These are phyloP conservation scores for Tamias sibiricus DNA, from an alignment of 2,113 vertebrate genomes.

Conservation along the genomic window DNA sequence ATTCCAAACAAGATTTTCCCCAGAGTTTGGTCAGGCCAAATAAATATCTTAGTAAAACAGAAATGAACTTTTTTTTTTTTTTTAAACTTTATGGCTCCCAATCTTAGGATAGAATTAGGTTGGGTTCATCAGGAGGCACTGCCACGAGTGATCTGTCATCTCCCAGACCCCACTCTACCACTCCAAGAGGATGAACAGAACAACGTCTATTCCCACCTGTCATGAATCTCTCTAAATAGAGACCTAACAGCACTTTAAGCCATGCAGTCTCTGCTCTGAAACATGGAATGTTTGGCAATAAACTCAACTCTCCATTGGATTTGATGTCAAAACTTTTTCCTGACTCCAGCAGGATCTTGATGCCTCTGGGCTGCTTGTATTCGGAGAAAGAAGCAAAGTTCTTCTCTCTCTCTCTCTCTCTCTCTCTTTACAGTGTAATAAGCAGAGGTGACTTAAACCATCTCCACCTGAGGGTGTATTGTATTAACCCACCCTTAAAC, in stretches of 20 bases:
- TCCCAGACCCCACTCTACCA: not conserved
- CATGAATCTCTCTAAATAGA: not conserved
- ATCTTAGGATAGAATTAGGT: too few relatives aligned
- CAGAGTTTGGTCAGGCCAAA: too few relatives aligned
- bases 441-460: too few relatives aligned
- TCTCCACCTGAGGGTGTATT: too few relatives aligned
- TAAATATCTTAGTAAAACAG: too few relatives aligned
- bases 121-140: too few relatives aligned
- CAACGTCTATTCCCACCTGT: not conserved
- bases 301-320: not conserved
- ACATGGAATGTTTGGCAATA: not conserved
- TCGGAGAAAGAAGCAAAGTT: not conserved
- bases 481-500: too few relatives aligned
- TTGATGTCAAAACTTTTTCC: not conserved
- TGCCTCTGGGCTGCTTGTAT: not conserved
- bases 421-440: not conserved
- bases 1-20: too few relatives aligned
- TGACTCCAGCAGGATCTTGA: not conserved
- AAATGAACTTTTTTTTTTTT: too few relatives aligned
- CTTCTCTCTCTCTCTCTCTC: not conserved
- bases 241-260: not conserved
- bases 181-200: not conserved
- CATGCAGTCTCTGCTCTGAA: not conserved
- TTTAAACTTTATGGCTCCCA: too few relatives aligned
- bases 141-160: not conserved